A percentile compares a stretch with the other conserved stretches of the same genome.
Conservation (phyloP, 2,888 invertebrate genomes). For the Carpatolechia fugitivella region DNA sequence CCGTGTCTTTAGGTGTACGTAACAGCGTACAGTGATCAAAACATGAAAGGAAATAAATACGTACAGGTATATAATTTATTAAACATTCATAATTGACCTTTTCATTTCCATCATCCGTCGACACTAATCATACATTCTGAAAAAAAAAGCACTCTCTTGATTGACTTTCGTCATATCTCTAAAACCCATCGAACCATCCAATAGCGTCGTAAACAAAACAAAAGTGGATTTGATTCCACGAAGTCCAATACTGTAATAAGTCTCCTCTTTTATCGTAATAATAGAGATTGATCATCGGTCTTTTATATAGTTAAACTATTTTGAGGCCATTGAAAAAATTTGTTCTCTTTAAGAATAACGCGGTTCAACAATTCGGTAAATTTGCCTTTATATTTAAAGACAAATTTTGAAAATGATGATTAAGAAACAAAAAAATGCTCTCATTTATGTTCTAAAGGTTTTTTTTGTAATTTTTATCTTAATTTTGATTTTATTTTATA, state of each 20-base stretch:
- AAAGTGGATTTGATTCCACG: slow-evolving; percentile 9
- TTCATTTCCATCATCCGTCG: neutral
- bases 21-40: no score
- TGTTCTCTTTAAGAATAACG: neutral
- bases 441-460: no score
- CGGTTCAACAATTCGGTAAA: neutral
- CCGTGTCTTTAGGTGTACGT: no score
- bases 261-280: neutral
- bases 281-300: neutral
- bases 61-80: no score
- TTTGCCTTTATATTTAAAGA: no score
- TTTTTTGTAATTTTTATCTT: no score
- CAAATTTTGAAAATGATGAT: no score
- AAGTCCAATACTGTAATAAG: slow-evolving; percentile 2
- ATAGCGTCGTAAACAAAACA: slow-evolving; percentile 17
- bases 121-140: neutral
- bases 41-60: no score
- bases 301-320: neutral
- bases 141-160: slow-evolving; percentile 9
- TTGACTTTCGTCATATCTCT: slow-evolving; percentile 13
- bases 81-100: neutral
- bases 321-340: neutral
- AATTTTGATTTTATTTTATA: no score
- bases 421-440: no score
- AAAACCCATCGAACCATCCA: slow-evolving; percentile 14